These are phyloP conservation scores for Centropristis striata DNA, from an alignment of 2,113 vertebrate genomes.

Conservation along the genomic window DNA sequence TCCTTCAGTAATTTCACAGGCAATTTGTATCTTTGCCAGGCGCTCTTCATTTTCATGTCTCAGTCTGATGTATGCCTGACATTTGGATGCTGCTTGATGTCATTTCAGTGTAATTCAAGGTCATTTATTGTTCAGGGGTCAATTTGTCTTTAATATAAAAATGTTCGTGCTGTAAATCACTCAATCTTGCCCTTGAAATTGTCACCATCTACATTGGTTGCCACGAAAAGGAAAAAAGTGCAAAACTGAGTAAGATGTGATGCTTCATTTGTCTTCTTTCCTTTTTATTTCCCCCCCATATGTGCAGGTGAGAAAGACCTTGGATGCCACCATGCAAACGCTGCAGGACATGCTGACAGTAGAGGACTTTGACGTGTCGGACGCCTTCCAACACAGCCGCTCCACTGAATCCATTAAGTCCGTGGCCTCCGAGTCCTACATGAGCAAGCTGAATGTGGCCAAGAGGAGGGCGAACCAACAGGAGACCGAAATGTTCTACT, in stretches of 20 bases:
- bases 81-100: conserved; percentile 20
- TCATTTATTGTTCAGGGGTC: conserved; percentile 39
- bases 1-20: conserved; percentile 34
- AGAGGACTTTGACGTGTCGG: conserved; percentile 98
- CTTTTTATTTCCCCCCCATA: not conserved
- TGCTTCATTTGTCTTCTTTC: conserved; percentile 29
- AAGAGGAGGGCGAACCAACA: conserved; percentile 97
- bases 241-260: conserved; percentile 3
- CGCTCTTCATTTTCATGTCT: conserved; percentile 35
- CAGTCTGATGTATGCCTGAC: conserved; percentile 47
- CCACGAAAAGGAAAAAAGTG: not conserved
- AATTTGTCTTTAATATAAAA: conserved; percentile 47
- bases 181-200: conserved; percentile 39
- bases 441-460: conserved; percentile 96
- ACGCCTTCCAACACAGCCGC: conserved; percentile 98
- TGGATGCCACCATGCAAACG: conserved; percentile 99
- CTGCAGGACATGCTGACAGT: conserved; percentile 98
- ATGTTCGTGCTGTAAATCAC: conserved; percentile 21
- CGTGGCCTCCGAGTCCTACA: conserved; percentile 95
- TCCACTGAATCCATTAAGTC: conserved; percentile 98
- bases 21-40: conserved; percentile 29
- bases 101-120: conserved; percentile 32
- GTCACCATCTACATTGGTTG: conserved; percentile 3
- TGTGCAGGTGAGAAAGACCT: conserved; percentile 94
- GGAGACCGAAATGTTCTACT: conserved; percentile 98